These are phyloP conservation scores for Coendou prehensilis DNA, from an alignment of 2,797 vertebrate genomes.

Conservation along the genomic window DNA sequence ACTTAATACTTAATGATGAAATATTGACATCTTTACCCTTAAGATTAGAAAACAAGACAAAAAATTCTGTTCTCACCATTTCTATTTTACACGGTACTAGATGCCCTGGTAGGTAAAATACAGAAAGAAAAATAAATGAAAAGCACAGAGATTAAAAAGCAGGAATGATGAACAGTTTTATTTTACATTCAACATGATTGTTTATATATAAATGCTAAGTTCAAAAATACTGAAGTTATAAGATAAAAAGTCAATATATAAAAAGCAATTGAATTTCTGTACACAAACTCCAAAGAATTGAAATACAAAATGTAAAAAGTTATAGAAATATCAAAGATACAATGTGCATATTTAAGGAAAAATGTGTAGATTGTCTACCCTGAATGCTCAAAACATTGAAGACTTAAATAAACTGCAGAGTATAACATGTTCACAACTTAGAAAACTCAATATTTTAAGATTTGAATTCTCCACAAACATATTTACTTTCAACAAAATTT, in stretches of 20 bases:
- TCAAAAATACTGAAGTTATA: not conserved
- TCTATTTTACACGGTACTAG: not conserved
- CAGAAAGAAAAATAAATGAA: constrained; percentile 31
- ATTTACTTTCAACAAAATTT: not conserved
- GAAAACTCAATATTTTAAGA: constrained; percentile 44
- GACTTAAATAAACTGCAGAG: not conserved
- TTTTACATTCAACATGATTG: not conserved
- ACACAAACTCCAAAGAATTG: not conserved
- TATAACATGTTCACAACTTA: not conserved
- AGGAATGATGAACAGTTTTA: not conserved
- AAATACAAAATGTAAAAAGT: constrained; percentile 16
- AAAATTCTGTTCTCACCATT: constrained; percentile 28
- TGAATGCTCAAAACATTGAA: not conserved
- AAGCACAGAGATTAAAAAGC: not conserved
- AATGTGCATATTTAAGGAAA: not conserved
- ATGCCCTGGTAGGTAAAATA: not conserved
- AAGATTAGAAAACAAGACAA: not conserved
- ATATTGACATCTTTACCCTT: not conserved
- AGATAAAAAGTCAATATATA: not conserved
- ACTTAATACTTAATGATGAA: not conserved
- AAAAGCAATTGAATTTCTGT: not conserved
- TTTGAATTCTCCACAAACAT: constrained; percentile 6
- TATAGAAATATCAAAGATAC: not conserved
- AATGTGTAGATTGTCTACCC: not conserved
- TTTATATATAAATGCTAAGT: constrained; percentile 15